Percentiles rank a stretch among this genome's conserved stretches.
Conservation (phyloP, 1,140 invertebrate genomes). For the Coboldia fuscipes region DNA sequence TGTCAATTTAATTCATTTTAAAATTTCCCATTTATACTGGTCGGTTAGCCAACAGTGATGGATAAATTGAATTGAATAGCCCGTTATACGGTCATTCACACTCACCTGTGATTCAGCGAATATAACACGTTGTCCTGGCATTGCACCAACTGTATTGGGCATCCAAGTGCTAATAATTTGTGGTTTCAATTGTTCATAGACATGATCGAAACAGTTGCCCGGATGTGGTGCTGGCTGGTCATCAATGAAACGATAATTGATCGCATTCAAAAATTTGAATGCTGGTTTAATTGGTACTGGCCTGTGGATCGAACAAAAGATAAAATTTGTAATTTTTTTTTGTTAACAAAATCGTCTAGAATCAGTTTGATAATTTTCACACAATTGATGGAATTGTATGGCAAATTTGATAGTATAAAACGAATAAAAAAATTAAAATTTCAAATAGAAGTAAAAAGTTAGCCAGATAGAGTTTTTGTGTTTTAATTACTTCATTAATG, state of each 20-base stretch:
- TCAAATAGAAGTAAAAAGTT: no score
- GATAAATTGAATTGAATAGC: no score
- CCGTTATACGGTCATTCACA: no score
- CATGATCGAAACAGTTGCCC: constrained; percentile 66
- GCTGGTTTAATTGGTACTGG: constrained; percentile 24
- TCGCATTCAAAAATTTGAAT: constrained; percentile 35
- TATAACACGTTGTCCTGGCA: constrained; percentile 57
- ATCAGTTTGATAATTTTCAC: no score
- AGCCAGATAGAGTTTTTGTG: not conserved
- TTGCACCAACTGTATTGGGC: constrained; percentile 61
- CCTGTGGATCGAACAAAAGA: constrained; percentile 10
- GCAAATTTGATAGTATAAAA: not conserved
- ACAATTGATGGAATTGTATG: no score
- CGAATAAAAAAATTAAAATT: no score
- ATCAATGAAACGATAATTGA: constrained; percentile 26
- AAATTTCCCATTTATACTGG: no score
- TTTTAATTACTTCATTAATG: constrained; percentile 25
- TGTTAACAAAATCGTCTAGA: no score
- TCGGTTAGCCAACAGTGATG: no score
- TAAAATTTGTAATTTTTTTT: constrained; percentile 2
- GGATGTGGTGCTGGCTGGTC: constrained; percentile 23
- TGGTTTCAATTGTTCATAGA: constrained; percentile 57
- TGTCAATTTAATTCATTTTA: not conserved
- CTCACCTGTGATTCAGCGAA: constrained; percentile 72
- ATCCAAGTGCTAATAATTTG: constrained; percentile 70